Percentiles rank a stretch among this genome's conserved stretches.
These are phyloP conservation scores for Drosophila nebulosa DNA, from an alignment of 1,140 invertebrate species.

Conservation along the genomic window DNA sequence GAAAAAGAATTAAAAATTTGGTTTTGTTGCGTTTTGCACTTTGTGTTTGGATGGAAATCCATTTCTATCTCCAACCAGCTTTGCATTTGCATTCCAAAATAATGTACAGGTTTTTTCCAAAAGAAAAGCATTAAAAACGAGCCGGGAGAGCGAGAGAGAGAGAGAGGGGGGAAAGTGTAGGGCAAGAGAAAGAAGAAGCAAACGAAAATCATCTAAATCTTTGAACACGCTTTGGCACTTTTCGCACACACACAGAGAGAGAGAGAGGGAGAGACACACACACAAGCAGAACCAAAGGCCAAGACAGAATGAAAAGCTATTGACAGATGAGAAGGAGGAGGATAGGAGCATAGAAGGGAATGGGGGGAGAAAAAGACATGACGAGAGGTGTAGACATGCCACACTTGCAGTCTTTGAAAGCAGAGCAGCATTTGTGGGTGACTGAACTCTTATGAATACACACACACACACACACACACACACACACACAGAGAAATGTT, in stretches of 20 bases:
- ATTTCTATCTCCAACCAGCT: neutral
- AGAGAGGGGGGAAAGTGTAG: neutral
- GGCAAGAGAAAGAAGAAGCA: neutral
- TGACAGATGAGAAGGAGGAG: neutral
- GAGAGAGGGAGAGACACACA: no score
- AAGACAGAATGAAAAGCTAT: neutral
- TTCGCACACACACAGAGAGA: conserved; percentile 12
- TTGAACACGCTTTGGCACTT: conserved; percentile 77
- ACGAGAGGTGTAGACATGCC: neutral
- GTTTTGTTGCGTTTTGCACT: neutral
- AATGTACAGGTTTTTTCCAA: neutral
- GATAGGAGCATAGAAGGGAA: no score
- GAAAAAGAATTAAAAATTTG: neutral
- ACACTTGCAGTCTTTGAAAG: neutral
- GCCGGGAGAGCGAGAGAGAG: conserved; percentile 7
- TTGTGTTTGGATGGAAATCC: neutral
- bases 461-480: neutral
- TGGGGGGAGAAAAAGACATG: neutral
- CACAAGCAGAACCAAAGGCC: neutral
- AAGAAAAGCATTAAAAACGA: conserved; percentile 10
- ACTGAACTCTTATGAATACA: conserved; percentile 1
- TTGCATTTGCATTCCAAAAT: neutral
- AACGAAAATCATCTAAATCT: conserved; percentile 66
- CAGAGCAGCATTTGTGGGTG: neutral
- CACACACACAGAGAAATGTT: neutral